Conservation (phyloP, 2,797 vertebrate genomes). For the Poecile montanus region DNA sequence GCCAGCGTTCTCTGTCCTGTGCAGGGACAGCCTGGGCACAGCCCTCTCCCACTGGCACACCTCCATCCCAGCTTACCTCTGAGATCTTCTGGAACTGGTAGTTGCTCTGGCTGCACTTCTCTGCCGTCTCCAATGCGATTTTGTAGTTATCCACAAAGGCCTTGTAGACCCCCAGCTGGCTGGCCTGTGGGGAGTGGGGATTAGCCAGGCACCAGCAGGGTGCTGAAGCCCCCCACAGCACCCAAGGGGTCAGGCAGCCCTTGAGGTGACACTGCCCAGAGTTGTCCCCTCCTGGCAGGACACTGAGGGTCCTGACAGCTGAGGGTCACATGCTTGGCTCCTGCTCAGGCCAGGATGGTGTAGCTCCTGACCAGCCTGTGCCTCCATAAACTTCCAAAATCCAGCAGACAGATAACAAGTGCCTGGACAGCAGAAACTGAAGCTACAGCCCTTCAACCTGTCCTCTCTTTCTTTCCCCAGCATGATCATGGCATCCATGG, state of each 20-base stretch:
- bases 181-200: constrained; percentile 81
- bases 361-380: neutral
- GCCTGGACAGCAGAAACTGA: neutral
- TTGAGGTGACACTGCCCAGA: neutral
- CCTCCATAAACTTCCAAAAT: constrained; percentile 18
- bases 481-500: rapidly evolving
- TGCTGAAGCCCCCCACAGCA: neutral
- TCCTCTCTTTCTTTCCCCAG: neutral
- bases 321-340: neutral
- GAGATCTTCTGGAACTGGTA: constrained; percentile 96
- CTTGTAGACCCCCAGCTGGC: constrained; percentile 95
- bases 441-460: neutral
- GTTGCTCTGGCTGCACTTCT: constrained; percentile 96
- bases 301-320: neutral
- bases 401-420: neutral
- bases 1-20: neutral
- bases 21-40: rapidly evolving
- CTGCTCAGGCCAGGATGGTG: neutral
- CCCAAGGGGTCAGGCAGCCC: neutral
- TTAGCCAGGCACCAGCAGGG: neutral
- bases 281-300: neutral
- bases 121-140: constrained; percentile 90
- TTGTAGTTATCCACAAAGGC: constrained; percentile 99
- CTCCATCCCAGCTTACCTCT: constrained; percentile 79
- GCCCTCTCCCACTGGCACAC: neutral